Conservation (phyloP, 1,140 invertebrate species). For the Venustaconcha ellipsiformis region DNA sequence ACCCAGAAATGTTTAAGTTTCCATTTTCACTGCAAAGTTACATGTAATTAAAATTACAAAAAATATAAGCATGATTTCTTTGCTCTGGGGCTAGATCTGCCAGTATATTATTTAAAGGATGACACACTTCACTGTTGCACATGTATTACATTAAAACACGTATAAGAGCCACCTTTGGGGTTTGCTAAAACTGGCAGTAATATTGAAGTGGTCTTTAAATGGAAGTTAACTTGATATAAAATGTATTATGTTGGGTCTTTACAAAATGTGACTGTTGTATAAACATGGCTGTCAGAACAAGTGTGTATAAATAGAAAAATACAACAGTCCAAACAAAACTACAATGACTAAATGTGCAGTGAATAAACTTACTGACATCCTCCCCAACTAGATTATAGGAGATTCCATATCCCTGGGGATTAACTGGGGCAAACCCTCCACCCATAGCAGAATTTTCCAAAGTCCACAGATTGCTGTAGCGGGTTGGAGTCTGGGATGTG, state of each 20-base stretch:
- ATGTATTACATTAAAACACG: too few relatives aligned
- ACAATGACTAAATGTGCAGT: background rate
- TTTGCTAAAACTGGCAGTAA: background rate
- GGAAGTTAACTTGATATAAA: background rate
- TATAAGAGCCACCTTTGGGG: background rate
- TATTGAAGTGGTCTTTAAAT: background rate
- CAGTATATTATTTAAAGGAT: too few relatives aligned
- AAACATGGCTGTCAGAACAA: background rate
- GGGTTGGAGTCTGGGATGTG: conserved; percentile 54
- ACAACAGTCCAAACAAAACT: background rate
- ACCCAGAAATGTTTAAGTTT: too few relatives aligned
- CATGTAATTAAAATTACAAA: too few relatives aligned
- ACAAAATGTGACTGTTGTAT: background rate
- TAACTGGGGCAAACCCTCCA: conserved; percentile 68
- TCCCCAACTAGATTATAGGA: conserved; percentile 98
- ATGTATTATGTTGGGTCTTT: background rate
- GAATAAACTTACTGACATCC: conserved; percentile 73
- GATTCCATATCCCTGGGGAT: conserved; percentile 97
- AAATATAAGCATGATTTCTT: too few relatives aligned
- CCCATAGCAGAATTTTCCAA: conserved; percentile 41
- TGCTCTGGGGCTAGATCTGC: too few relatives aligned
- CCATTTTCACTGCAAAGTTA: too few relatives aligned
- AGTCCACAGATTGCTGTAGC: conserved; percentile 34
- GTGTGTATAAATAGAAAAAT: background rate
- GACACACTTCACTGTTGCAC: too few relatives aligned